Conservation (phyloP, 2,797 vertebrate species). For the Craterocephalus amniculus region DNA sequence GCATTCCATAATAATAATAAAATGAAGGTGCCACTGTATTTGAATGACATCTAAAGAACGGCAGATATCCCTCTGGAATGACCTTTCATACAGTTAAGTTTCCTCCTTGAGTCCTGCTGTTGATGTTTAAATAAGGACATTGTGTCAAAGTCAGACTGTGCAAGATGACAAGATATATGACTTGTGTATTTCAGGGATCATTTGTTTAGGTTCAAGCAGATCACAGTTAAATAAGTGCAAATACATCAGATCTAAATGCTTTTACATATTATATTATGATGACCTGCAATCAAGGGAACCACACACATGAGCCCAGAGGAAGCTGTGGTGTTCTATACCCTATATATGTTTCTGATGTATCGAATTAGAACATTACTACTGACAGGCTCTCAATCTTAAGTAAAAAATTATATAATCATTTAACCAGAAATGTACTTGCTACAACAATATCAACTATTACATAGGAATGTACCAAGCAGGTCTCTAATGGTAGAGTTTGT, state of each 20-base stretch:
- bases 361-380: neutral
- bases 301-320: neutral
- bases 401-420: too few species aligned
- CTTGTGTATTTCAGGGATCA: neutral
- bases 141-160: neutral
- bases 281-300: neutral
- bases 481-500: too few species aligned
- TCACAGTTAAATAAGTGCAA: neutral
- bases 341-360: neutral
- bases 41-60: conserved; percentile 11
- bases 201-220: neutral
- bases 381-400: too few species aligned
- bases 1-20: conserved; percentile 41
- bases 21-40: neutral
- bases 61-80: neutral
- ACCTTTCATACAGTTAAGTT: neutral
- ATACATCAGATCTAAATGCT: neutral
- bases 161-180: neutral
- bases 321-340: neutral
- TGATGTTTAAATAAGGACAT: neutral
- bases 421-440: too few species aligned
- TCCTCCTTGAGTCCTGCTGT: neutral
- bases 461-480: too few species aligned
- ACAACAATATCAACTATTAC: too few species aligned
- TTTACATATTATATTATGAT: neutral